These are phyloP conservation scores for Schizopygopsis malacanthus DNA, from an alignment of 2,797 vertebrate genomes.

Conservation along the genomic window DNA sequence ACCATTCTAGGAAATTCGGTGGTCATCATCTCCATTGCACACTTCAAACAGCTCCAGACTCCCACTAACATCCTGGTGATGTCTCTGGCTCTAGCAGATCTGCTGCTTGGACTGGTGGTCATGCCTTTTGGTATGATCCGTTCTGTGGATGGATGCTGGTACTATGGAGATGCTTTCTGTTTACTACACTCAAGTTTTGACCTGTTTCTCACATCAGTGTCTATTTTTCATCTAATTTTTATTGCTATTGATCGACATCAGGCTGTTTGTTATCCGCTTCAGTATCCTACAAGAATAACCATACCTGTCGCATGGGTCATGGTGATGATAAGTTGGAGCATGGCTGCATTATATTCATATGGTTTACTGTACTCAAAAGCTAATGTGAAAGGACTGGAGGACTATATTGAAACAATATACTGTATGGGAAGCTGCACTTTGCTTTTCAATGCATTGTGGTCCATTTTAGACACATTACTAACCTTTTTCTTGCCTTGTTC, in stretches of 20 bases:
- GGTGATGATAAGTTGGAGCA: conserved; percentile 70
- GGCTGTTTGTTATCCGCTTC: conserved; percentile 76
- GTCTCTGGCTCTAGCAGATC: conserved; percentile 77
- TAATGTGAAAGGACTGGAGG: conserved; percentile 68
- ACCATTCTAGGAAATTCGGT: conserved; percentile 77
- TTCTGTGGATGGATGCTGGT: conserved; percentile 78
- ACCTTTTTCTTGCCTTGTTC: conserved; percentile 70
- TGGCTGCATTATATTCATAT: conserved; percentile 72
- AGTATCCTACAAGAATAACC: conserved; percentile 70
- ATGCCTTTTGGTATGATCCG: conserved; percentile 78
- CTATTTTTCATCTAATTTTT: conserved; percentile 79
- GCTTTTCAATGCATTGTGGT: conserved; percentile 77
- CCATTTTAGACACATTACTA: conserved; percentile 69
- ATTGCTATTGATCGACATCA: conserved; percentile 78
- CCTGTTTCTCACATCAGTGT: conserved; percentile 75
- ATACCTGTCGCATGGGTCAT: conserved; percentile 49
- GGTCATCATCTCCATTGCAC: conserved; percentile 78
- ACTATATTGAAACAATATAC: conserved; percentile 66
- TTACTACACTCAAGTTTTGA: conserved; percentile 76
- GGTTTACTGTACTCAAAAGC: conserved; percentile 72
- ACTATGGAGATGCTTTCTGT: conserved; percentile 75
- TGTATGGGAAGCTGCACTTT: conserved; percentile 71
- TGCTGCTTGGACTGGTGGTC: conserved; percentile 73
- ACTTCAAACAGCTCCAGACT: conserved; percentile 80
- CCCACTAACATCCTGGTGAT: conserved; percentile 80